Base-by-base conservation (phyloP, 2,113 vertebrate species). In the Melozone crissalis region DNA sequence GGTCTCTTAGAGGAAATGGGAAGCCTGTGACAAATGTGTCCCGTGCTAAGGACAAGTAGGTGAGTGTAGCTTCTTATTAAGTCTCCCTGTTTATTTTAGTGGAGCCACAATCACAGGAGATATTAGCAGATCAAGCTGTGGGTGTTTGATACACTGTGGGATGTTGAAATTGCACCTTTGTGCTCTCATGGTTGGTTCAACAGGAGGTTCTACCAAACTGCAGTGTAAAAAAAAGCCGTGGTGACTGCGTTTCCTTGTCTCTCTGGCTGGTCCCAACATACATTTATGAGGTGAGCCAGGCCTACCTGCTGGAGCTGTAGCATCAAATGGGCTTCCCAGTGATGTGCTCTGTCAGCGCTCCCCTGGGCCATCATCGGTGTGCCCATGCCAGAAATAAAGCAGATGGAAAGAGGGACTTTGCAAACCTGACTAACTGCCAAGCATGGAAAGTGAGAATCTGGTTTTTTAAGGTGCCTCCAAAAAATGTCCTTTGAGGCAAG, bases 341-440 rank as follows among this genome's bases (percentile, higher is more conserved):
- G 37, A 23, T 2, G 15, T 67, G 39, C 20, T 83, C 6, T 79
- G 72, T 57, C 2, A 5, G 44, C 33, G 21, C 13, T 67, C 27
- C 43, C 19, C 15, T 10, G 7, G 33, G 6, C 49, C 30, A 13
- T 17, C 18, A 11, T 47, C 0, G 0, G 4, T 92, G 72, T 92
- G 10, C 54, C 62, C 11, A 1, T 58, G 28, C 27, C n/a, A 58
- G 31, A 92, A 90, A 46, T 22, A 66, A 89, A 73, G 68, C 31
- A 61, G 37, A 1, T 20, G 27, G 41, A 39, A 52, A 63, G 30
- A 23, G 24, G 5, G 21, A 28, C 44, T 68, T 84, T 24, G 58
- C 33, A 65, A 80, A 88, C 57, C 39, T 28, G 33, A 33, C 41
- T 49, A 16, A 46, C 57, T 87, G 37, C 51, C 19, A 43, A 57